phyloP scores from a whole-genome alignment of 2,113 vertebrate genomes.

The Gulo gulo region DNA sequence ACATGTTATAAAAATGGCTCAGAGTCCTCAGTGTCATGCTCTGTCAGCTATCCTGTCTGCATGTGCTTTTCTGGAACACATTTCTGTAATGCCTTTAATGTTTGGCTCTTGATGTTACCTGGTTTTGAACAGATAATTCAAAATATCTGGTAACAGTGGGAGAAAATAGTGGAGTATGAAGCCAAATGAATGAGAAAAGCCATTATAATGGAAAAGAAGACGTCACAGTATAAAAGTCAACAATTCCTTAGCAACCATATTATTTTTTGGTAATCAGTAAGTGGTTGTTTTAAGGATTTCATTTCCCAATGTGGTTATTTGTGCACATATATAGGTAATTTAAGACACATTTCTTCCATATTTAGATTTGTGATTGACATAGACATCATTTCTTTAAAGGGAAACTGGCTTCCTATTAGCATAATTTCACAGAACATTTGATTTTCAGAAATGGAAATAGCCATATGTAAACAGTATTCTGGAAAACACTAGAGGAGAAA shows the following conservation, averaged over 20 bases:
- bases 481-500: not conserved
- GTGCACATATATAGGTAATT: not conserved
- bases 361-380: not conserved
- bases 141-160: not conserved
- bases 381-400: not conserved
- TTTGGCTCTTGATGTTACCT: not conserved
- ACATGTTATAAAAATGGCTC: not conserved
- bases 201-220: not conserved
- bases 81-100: not conserved
- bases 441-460: not conserved
- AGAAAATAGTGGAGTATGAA: not conserved
- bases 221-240: not conserved
- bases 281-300: not conserved
- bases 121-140: not conserved
- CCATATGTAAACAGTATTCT: not conserved
- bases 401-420: not conserved
- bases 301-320: not conserved
- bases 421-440: not conserved
- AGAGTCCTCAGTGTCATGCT: rapidly evolving
- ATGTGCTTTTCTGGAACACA: not conserved
- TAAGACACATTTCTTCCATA: not conserved
- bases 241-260: not conserved
- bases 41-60: not conserved
- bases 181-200: not conserved
- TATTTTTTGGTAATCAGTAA: not conserved